Evolutionary conservation across 2,888 invertebrate species (phyloP).

Genomic region (Sialis lutaria): DNA sequence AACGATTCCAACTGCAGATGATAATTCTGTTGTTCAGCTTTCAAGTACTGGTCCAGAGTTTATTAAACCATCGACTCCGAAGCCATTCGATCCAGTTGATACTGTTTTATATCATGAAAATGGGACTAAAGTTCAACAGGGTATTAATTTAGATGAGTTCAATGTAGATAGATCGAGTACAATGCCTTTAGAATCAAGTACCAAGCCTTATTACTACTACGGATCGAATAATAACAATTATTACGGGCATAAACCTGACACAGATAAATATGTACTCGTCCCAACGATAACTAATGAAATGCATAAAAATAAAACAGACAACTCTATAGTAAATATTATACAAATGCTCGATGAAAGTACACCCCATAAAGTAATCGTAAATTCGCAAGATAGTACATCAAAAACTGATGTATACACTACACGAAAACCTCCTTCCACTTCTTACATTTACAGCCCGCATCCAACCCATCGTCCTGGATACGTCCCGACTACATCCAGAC

Average conservation of each 20-base stretch:
- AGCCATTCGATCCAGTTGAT: conserved; percentile 30
- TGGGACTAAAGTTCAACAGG: conserved; percentile 34
- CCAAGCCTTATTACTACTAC: conserved; percentile 28
- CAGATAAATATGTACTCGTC: conserved; percentile 35
- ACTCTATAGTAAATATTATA: conserved; percentile 39
- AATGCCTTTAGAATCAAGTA: conserved; percentile 2
- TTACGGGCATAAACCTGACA: conserved; percentile 17
- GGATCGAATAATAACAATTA: conserved; percentile 22
- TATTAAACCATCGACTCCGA: conserved; percentile 17
- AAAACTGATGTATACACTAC: conserved; percentile 17
- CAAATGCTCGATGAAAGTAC: conserved; percentile 38
- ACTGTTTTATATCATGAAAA: conserved; percentile 40
- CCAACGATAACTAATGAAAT: conserved; percentile 30
- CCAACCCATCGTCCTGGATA: conserved; percentile 7
- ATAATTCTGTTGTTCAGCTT: conserved; percentile 21
- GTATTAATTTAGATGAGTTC: conserved; percentile 21
- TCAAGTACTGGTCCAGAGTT: conserved; percentile 15
- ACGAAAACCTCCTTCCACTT: conserved; percentile 28
- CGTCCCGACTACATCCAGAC: conserved; percentile 15
- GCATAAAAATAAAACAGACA: conserved; percentile 18
- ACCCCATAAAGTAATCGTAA: conserved; percentile 26
- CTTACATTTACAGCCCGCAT: conserved; percentile 27
- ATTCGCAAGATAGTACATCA: conserved; percentile 10
- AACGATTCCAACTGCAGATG: conserved; percentile 21
- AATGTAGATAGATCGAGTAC: conserved; percentile 14